A percentile compares a stretch with the other conserved stretches of the same genome.
Conservation (phyloP, 64 coral and sea anemone genomes). For the Montipora cactus region DNA sequence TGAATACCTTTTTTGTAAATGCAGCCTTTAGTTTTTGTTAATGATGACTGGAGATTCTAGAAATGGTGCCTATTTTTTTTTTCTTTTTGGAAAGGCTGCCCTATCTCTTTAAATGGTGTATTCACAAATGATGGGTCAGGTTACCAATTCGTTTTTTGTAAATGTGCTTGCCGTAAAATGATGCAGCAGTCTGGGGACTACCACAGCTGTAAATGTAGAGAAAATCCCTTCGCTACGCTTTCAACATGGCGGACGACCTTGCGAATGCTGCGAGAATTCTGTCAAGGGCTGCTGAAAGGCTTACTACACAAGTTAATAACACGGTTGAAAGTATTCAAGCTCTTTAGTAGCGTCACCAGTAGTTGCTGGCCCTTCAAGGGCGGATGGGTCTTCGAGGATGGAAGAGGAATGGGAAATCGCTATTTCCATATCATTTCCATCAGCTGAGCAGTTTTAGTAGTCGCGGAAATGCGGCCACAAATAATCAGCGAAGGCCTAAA, state of each 20-base stretch:
- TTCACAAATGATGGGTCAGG: too few species aligned
- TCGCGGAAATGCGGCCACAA: not conserved
- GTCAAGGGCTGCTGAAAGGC: slow-evolving; percentile 12
- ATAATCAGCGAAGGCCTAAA: not conserved
- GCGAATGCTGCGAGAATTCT: slow-evolving; percentile 27
- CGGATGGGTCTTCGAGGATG: not conserved
- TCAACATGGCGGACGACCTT: not conserved
- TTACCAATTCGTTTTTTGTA: too few species aligned
- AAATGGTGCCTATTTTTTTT: too few species aligned
- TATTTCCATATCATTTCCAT: slow-evolving; percentile 59
- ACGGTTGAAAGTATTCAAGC: not conserved
- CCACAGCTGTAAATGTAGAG: too few species aligned
- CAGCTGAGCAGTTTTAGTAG: not conserved
- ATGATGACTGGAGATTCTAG: too few species aligned
- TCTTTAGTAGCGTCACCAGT: not conserved
- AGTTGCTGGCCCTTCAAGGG: not conserved
- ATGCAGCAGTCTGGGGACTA: too few species aligned
- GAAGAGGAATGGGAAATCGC: slow-evolving; percentile 8
- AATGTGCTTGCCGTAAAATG: too few species aligned
- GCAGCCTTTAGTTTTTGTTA: too few species aligned
- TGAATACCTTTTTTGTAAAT: too few species aligned
- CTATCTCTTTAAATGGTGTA: too few species aligned
- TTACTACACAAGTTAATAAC: not conserved
- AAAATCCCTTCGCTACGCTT: too few species aligned
- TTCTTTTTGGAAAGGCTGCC: too few species aligned